Evolutionary conservation across 37 sponge, comb jelly and placozoan genomes (phyloP), one percentile per base, ranked within the genome.

Genomic region (Oopsacas minuta): DNA sequence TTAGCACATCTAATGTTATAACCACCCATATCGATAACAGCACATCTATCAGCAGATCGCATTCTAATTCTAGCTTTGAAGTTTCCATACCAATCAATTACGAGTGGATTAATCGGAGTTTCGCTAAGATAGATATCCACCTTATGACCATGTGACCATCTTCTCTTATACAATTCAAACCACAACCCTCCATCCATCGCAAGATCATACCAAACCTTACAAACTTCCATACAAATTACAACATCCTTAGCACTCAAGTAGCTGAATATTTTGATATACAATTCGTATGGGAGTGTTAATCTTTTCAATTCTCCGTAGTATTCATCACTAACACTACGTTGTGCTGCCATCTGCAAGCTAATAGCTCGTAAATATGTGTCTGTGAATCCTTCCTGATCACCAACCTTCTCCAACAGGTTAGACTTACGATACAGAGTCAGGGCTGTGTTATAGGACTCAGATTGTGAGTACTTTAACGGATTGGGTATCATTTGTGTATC

Each of bases 351-450:
- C 83, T 87, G 87, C 37, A 83, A 25, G 39, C 36, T 28, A 36
- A 87, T 39, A 23, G 83, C 87, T 30, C 52, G 83, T 52, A 87
- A 38, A 53, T 87, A 87, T 23, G 87, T 87, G 69, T 87, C 87
- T 1, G 53, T 87, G 23, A 87, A 87, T 0, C 87, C 87, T 38
- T 87, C 23, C 36, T 30, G 23, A 39, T 87, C 83, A 37, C 87
- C 87, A 82, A 69, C 51, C 83, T 83, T 52, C 53, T 87, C 87
- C 23, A 87, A 52, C 38, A 83, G 23, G 83, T 52, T 83, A 17
- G 87, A 87, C 53, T 87, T 87, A 8, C 32, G 36, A 39, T 87
- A 87, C 12, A 87, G 83, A 5, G 83, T 52, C 5, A 87, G 83
- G n/a, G 87, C 83, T 30, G 25, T 83, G 61, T 83, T 36, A 37